Evolutionary conservation across 2,888 invertebrate genomes (phyloP).

Genomic region (Tipula unca): DNA sequence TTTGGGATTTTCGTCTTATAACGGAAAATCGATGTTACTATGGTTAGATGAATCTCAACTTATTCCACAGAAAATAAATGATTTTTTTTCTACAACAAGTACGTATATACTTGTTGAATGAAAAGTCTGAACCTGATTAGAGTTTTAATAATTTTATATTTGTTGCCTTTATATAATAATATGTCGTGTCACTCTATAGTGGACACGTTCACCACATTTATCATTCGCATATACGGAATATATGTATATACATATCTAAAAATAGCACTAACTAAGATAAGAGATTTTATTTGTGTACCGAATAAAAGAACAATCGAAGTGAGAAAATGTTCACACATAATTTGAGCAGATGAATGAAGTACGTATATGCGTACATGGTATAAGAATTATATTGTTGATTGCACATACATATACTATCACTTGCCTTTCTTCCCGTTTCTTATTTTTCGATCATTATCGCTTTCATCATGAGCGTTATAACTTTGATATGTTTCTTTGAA

Average conservation of each 20-base stretch:
- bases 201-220: background rate
- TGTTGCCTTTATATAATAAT: background rate
- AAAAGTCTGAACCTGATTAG: background rate
- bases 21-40: constrained; percentile 3
- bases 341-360: background rate
- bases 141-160: background rate
- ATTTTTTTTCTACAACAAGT: background rate
- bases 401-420: background rate
- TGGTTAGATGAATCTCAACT: background rate
- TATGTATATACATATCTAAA: no score
- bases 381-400: background rate
- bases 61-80: background rate
- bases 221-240: background rate
- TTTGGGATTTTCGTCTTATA: background rate
- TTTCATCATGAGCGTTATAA: background rate
- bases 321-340: background rate
- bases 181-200: background rate
- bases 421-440: background rate
- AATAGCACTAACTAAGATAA: background rate
- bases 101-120: background rate
- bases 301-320: background rate
- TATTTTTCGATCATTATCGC: background rate
- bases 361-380: background rate
- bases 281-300: background rate
- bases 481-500: background rate